These are phyloP conservation scores for Ifrita kowaldi DNA, from an alignment of 2,113 vertebrate species.

Conservation along the genomic window DNA sequence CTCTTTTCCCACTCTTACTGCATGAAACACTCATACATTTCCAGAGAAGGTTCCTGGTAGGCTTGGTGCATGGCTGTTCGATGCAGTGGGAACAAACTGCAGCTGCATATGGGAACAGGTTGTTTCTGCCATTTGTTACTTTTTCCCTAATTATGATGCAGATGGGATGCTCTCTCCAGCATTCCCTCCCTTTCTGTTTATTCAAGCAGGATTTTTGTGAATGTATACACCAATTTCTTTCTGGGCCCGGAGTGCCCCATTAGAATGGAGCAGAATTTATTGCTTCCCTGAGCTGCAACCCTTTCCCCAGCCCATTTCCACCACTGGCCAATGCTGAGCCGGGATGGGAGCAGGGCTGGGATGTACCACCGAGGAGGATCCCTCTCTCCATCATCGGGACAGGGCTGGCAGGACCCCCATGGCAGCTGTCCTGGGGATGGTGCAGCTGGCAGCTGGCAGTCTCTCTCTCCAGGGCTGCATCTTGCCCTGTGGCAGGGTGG, in stretches of 20 bases:
- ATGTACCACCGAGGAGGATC: not conserved
- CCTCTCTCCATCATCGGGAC: fast-evolving
- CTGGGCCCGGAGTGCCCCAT: fast-evolving
- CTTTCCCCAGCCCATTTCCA: fast-evolving
- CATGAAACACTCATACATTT: not conserved
- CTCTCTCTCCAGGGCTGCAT: not conserved
- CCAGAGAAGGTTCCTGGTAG: not conserved
- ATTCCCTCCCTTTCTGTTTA: constrained; percentile 15
- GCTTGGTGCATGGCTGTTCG: not conserved
- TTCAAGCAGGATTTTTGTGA: constrained; percentile 7
- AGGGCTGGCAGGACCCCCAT: not conserved
- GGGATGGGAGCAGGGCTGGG: not conserved
- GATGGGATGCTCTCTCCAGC: not conserved
- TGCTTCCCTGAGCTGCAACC: not conserved
- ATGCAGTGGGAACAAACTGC: not conserved
- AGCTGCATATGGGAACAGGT: constrained; percentile 56
- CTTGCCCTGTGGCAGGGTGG: not conserved
- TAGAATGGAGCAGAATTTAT: not conserved
- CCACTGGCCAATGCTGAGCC: fast-evolving
- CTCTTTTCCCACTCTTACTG: not conserved
- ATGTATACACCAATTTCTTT: not conserved
- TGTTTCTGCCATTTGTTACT: constrained; percentile 35
- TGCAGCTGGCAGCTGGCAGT: fast-evolving
- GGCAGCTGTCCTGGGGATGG: fast-evolving
- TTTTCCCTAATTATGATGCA: constrained; percentile 32